A percentile compares a stretch with the other conserved stretches of the same genome.
phyloP scores from a whole-genome alignment of 2,797 vertebrate genomes.

The Enteromius fasciolatus region DNA sequence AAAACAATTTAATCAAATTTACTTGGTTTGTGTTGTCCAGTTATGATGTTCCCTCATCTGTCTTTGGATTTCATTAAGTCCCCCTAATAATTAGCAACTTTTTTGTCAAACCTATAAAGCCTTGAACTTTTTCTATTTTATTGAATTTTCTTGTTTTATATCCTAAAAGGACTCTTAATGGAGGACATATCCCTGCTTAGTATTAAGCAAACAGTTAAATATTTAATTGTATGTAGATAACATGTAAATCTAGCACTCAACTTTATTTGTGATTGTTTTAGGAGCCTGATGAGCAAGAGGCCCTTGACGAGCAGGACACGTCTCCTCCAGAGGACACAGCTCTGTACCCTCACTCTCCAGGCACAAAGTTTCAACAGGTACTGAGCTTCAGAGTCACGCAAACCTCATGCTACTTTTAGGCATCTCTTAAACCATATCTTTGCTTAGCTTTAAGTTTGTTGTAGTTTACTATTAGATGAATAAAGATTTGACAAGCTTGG shows the following conservation, averaged over 20 bases:
- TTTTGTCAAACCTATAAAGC: neutral
- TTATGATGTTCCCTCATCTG: constrained; percentile 31
- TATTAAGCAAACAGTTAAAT: neutral
- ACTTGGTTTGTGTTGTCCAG: constrained; percentile 3
- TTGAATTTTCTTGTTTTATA: neutral
- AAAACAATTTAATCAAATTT: neutral
- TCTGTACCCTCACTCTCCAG: constrained; percentile 95
- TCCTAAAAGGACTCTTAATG: neutral
- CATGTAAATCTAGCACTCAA: neutral
- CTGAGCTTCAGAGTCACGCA: neutral
- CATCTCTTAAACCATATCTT: neutral
- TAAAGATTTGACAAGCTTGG: neutral
- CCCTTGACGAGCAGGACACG: constrained; percentile 96
- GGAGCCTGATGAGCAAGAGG: constrained; percentile 98
- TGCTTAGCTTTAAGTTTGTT: neutral
- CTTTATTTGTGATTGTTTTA: constrained; percentile 63
- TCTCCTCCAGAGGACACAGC: constrained; percentile 98
- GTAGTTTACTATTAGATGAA: neutral
- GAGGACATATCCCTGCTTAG: neutral
- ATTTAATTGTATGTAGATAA: neutral
- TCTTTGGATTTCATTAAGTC: constrained; percentile 5
- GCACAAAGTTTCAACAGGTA: constrained; percentile 98
- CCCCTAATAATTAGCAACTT: neutral
- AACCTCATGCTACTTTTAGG: neutral
- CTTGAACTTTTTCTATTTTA: neutral